Evolutionary conservation across 35 echinoderm and acorn worm genomes (phyloP).

Genomic region (Ophioderma brevispina): DNA sequence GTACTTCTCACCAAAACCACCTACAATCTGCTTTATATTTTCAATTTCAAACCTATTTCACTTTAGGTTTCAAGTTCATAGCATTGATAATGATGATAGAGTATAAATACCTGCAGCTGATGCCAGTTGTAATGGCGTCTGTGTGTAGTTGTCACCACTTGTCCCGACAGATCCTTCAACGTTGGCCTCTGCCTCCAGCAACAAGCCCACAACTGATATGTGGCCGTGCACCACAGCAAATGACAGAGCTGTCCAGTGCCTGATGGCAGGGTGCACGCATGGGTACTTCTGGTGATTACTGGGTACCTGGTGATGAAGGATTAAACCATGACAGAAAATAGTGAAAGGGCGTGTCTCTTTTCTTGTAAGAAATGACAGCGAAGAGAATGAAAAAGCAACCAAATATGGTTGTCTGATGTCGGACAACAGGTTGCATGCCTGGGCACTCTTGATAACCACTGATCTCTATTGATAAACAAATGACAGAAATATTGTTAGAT

Average conservation of each 20-base stretch:
- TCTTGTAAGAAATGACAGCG: too few species aligned
- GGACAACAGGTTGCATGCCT: too few species aligned
- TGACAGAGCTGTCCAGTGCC: constrained; percentile 94
- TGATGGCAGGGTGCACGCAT: constrained; percentile 79
- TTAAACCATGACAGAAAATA: background rate
- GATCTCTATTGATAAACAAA: too few species aligned
- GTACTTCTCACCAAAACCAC: background rate
- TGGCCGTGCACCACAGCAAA: constrained; percentile 84
- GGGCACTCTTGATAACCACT: too few species aligned
- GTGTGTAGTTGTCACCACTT: constrained; percentile 84
- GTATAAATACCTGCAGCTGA: constrained; percentile 89
- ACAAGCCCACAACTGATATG: constrained; percentile 45
- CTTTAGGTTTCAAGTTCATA: too few species aligned
- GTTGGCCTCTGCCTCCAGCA: background rate
- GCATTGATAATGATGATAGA: too few species aligned
- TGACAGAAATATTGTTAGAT: too few species aligned
- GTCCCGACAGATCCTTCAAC: constrained; percentile 40
- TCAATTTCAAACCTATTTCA: background rate
- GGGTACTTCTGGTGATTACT: constrained; percentile 68
- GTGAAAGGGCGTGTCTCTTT: too few species aligned
- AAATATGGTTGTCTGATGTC: too few species aligned
- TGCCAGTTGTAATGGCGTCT: constrained; percentile 87
- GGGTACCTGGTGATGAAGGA: constrained; percentile 72
- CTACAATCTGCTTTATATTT: background rate
- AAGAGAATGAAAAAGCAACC: too few species aligned